Percentiles rank a stretch among this genome's conserved stretches.
Conservation (phyloP, 2,888 invertebrate genomes). For the Mechanitis mazaeus region DNA sequence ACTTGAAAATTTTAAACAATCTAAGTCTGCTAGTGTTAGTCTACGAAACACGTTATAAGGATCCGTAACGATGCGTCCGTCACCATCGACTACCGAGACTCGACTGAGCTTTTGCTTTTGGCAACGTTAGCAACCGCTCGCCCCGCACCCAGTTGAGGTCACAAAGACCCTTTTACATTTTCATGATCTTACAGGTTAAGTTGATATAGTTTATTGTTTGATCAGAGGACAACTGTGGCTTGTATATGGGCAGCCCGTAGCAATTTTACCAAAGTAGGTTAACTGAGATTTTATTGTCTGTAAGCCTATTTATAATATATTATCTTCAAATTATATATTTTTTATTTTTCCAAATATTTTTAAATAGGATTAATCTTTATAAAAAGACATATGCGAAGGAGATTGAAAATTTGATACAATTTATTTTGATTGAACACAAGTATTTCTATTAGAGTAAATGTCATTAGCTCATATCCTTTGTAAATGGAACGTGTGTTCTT, state of each 20-base stretch:
- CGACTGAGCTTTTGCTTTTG: slow-evolving; percentile 51
- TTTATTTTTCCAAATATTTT: no score
- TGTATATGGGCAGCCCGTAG: neutral
- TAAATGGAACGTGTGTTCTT: slow-evolving; percentile 39
- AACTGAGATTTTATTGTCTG: neutral
- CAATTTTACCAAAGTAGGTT: slow-evolving; percentile 2
- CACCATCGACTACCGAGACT: slow-evolving; percentile 40
- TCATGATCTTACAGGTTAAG: slow-evolving; percentile 61
- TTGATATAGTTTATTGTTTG: slow-evolving; percentile 49
- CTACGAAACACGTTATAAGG: slow-evolving; percentile 2
- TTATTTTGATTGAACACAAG: neutral
- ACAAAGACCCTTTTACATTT: slow-evolving; percentile 57
- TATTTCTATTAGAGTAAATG: slow-evolving; percentile 47
- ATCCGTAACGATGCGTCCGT: slow-evolving; percentile 38
- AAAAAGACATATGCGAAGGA: no score
- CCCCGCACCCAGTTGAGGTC: slow-evolving; percentile 56
- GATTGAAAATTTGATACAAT: neutral
- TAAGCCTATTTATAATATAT: no score
- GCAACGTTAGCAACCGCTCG: slow-evolving; percentile 46
- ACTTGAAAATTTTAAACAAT: slow-evolving; percentile 18
- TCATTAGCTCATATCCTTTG: slow-evolving; percentile 48
- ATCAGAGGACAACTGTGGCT: slow-evolving; percentile 13
- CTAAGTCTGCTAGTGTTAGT: neutral
- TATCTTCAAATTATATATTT: no score
- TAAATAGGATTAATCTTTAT: no score